Percentiles rank a stretch among this genome's conserved stretches.
Evolutionary conservation across 2,113 vertebrate species (phyloP).

Genomic region (Tupaia chinensis): DNA sequence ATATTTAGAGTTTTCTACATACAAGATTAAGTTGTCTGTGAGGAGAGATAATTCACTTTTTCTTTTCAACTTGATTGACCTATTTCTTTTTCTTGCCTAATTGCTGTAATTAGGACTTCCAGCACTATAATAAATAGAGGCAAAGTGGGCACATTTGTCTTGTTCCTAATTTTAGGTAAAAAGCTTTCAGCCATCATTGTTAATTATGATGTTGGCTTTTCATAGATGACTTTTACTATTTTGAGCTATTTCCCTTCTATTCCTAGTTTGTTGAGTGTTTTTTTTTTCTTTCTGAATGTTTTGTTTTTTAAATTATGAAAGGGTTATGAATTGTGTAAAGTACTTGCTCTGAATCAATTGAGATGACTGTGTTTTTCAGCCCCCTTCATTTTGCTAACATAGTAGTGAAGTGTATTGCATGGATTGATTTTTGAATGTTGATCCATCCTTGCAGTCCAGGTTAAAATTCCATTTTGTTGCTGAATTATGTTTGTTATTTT

Average conservation of each 20-base stretch:
- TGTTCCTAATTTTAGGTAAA: neutral
- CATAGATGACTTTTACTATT: neutral
- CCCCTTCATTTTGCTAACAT: neutral
- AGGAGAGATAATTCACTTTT: neutral
- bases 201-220: neutral
- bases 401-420: neutral
- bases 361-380: neutral
- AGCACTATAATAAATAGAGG: neutral
- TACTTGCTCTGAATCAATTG: neutral
- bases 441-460: neutral
- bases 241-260: neutral
- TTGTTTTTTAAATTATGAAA: neutral
- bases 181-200: neutral
- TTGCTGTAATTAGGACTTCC: neutral
- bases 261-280: neutral
- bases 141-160: neutral
- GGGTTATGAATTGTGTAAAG: neutral
- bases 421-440: neutral
- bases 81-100: neutral
- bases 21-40: neutral
- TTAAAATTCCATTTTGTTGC: neutral
- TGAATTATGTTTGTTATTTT: slow-evolving; percentile 1
- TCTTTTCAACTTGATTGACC: neutral
- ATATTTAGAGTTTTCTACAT: neutral
- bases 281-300: neutral